phyloP scores from a whole-genome alignment of 1,140 invertebrate genomes.

The Camponotus pennsylvanicus region DNA sequence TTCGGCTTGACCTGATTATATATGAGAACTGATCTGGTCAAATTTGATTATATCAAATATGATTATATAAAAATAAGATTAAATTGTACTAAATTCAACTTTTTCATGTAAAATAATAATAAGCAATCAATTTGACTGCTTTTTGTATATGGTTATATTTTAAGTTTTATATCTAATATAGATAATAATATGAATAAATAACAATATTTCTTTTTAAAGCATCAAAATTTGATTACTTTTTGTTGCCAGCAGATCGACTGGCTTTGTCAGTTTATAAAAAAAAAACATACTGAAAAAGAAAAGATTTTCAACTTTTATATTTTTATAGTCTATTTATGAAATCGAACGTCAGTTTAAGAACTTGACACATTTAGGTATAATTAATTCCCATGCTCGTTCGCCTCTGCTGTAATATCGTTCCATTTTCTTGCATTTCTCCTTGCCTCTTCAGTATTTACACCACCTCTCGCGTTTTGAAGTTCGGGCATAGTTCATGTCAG shows the following conservation, averaged over 20 bases:
- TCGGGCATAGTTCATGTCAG: slow-evolving; percentile 54
- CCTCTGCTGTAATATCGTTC: slow-evolving; percentile 2
- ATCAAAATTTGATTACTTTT: neutral
- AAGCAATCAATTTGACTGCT: no score
- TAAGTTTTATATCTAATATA: neutral
- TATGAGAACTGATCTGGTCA: no score
- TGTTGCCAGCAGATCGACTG: no score
- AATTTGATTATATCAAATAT: no score
- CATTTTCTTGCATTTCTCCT: slow-evolving; percentile 42
- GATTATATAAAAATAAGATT: no score
- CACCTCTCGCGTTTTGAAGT: slow-evolving; percentile 49
- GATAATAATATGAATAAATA: neutral
- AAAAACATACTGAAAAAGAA: neutral
- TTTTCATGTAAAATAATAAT: no score
- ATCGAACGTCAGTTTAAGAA: neutral
- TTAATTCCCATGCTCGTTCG: slow-evolving; percentile 39
- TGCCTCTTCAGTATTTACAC: slow-evolving; percentile 47
- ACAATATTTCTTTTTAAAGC: neutral
- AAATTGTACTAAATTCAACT: no score
- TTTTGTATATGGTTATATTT: neutral
- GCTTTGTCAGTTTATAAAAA: no score
- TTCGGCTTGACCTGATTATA: no score
- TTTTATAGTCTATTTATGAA: neutral
- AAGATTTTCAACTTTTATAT: neutral
- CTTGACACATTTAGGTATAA: slow-evolving; percentile 32